phyloP scores from a whole-genome alignment of 1,140 invertebrate species.

The Cydia splendana region DNA sequence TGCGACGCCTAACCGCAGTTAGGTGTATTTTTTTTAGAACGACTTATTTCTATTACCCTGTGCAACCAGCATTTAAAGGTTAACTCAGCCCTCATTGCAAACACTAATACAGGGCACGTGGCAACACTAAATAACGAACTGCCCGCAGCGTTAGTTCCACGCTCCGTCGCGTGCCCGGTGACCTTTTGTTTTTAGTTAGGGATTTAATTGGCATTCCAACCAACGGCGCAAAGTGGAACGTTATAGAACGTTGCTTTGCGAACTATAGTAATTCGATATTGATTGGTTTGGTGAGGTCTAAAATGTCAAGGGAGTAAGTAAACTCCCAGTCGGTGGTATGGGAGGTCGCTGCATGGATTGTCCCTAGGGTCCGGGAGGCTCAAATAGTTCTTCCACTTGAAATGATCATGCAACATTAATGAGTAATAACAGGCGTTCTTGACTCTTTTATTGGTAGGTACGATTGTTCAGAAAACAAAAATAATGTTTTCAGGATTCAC shows the following conservation, averaged over 20 bases:
- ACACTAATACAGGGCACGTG: background rate
- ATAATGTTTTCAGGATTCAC: too few relatives aligned
- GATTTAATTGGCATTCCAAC: slow-evolving; percentile 11
- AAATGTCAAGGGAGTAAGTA: background rate
- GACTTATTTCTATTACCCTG: background rate
- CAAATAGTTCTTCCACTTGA: too few relatives aligned
- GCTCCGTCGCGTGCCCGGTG: slow-evolving; percentile 19
- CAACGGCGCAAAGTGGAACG: slow-evolving; percentile 24
- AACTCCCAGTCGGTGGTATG: too few relatives aligned
- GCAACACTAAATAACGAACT: background rate
- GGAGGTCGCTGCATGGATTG: too few relatives aligned
- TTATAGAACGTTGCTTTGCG: slow-evolving; percentile 11
- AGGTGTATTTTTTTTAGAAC: too few relatives aligned
- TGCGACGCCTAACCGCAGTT: too few relatives aligned
- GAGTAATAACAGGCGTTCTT: too few relatives aligned
- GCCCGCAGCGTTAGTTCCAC: slow-evolving; percentile 22
- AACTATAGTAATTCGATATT: background rate
- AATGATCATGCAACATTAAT: too few relatives aligned
- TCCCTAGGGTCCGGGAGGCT: background rate
- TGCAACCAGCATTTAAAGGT: background rate
- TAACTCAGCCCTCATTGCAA: background rate
- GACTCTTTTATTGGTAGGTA: too few relatives aligned
- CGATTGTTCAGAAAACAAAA: too few relatives aligned
- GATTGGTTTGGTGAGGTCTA: background rate
- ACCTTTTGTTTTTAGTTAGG: slow-evolving; percentile 27